Conservation (phyloP, 2,888 invertebrate genomes). For the Anoncus sp. region DNA sequence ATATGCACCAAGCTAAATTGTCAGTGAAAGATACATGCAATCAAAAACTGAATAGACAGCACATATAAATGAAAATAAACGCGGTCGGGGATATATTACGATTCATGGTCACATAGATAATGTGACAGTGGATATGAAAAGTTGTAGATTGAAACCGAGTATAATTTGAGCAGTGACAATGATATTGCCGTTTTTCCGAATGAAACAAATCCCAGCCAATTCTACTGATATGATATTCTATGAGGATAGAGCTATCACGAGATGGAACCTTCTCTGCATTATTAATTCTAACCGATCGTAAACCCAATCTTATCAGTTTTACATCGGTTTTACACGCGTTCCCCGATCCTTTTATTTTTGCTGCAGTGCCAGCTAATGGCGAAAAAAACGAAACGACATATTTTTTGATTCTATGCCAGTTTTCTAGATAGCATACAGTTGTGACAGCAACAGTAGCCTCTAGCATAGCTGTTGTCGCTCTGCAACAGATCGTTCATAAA, state of each 20-base stretch:
- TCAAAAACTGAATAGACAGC: neutral
- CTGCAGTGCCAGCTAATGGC: neutral
- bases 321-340: slow-evolving; percentile 3
- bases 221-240: neutral
- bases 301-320: slow-evolving; percentile 27
- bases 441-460: slow-evolving; percentile 7
- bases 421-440: slow-evolving; percentile 11
- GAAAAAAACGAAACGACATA: slow-evolving; percentile 26
- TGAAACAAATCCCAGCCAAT: neutral
- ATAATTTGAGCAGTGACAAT: neutral
- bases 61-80: neutral
- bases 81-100: neutral
- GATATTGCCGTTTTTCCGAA: neutral
- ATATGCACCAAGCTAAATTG: neutral
- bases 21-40: neutral
- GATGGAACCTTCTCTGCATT: neutral
- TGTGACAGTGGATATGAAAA: neutral
- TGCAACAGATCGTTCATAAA: slow-evolving; percentile 67
- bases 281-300: slow-evolving; percentile 28
- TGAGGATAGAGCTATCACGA: neutral
- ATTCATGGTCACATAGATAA: neutral
- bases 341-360: neutral
- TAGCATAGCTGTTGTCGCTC: too few relatives aligned
- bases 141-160: neutral
- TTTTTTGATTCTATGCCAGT: slow-evolving; percentile 62